Evolutionary conservation across 2,113 vertebrate species (phyloP), one percentile per base, ranked within the genome.

Genomic region (Dipodomys spectabilis): DNA sequence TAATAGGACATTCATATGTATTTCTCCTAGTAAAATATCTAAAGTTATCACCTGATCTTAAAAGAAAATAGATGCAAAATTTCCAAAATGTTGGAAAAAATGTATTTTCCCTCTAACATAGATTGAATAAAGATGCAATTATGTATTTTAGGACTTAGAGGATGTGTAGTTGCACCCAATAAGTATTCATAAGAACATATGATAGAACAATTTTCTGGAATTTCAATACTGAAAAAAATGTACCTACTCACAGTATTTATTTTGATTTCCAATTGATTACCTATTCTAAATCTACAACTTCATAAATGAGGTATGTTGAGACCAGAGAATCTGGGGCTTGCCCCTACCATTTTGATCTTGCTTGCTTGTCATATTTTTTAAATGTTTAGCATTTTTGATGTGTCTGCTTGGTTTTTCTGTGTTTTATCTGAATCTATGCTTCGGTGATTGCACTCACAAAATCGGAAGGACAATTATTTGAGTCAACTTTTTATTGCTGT

Each of bases 351-450:
- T 87, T 94, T 84, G 0, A 49, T 32, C 71, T 83, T 32, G 4
- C 68, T 83, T 94, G 19, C 89, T 81, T 95, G 85, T 88, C 32
- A 62, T 82, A 64, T 86, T 88, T 92, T 75, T 95, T 90, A 82
- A 77, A 53, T 82, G 3, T 53, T 96, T 79, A 90, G 88, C 39
- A 93, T 90, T 7, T 57, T 86, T 65, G 20, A 93, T 57, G 65
- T 88, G 53, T 49, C 7, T 6, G 79, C 74, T 93, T 79, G 80
- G 32, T 57, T 90, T 45, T 90, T 74, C 8, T 64, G 84, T 78
- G 73, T 1, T 83, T 88, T 78, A 23, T 81, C 74, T 92, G 8
- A 75, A 4, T 44, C 27, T 77, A 77, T 69, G 4, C 4, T 5
- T 68, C 71, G 22, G 25, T 82, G 39, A 89, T 69, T 74, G 73